A percentile compares a stretch with the other conserved stretches of the same genome.
These are phyloP conservation scores for Tanypteryx hageni DNA, from an alignment of 2,888 invertebrate species.

Conservation along the genomic window DNA sequence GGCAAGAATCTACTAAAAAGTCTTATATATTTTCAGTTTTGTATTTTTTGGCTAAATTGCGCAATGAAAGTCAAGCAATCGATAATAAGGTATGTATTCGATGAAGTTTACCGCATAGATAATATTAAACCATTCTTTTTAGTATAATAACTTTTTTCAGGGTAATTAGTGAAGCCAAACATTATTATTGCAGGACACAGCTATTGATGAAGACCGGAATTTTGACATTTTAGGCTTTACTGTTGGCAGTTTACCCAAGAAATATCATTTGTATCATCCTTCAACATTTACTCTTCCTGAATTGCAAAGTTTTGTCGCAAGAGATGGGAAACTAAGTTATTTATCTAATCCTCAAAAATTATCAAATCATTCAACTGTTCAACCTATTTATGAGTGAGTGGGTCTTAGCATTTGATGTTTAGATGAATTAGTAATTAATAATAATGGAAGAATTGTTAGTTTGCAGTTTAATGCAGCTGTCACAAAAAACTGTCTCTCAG, in stretches of 20 bases:
- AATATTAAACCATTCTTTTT: too few species aligned
- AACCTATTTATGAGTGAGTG: neutral
- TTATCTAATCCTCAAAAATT: neutral
- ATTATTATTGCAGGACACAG: neutral
- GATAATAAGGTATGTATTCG: too few species aligned
- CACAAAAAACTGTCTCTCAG: neutral
- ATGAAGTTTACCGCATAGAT: too few species aligned
- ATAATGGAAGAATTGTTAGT: neutral
- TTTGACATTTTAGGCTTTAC: neutral
- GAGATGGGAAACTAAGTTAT: neutral
- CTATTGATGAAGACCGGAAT: neutral
- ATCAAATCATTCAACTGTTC: neutral
- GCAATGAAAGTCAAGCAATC: neutral
- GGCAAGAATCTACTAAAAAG: neutral
- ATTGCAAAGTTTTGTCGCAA: neutral
- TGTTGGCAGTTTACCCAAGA: neutral
- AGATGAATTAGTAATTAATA: neutral
- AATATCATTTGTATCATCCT: slow-evolving; percentile 43
- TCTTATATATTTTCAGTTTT: slow-evolving; percentile 4
- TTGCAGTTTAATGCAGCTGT: neutral
- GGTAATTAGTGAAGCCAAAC: too few species aligned
- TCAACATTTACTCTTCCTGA: slow-evolving; percentile 1
- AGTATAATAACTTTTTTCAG: too few species aligned
- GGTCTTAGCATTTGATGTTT: neutral
- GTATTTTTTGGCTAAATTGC: slow-evolving; percentile 45